These are phyloP conservation scores for Homalodisca vitripennis DNA, from an alignment of 1,140 invertebrate genomes.

Conservation along the genomic window DNA sequence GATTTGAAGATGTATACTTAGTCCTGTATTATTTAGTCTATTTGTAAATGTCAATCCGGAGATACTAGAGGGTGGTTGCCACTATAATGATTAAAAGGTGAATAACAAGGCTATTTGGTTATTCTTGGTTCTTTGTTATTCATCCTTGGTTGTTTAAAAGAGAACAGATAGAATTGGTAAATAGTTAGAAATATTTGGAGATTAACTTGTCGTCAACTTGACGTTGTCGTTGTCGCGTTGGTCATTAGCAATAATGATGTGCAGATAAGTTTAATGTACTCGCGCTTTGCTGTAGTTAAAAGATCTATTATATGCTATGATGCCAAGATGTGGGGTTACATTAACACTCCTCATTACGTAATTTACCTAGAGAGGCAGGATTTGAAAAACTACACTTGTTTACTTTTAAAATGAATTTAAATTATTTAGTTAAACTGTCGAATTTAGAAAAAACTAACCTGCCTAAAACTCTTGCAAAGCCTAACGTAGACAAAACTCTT, in stretches of 20 bases:
- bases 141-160: neutral
- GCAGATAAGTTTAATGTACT: neutral
- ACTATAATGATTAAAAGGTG: neutral
- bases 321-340: neutral
- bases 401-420: neutral
- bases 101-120: neutral
- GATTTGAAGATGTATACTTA: neutral
- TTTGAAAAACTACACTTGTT: neutral
- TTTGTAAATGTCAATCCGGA: neutral
- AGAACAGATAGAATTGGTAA: neutral
- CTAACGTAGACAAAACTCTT: neutral
- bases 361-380: neutral
- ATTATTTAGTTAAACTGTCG: neutral
- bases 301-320: neutral
- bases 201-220: neutral
- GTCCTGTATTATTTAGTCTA: neutral
- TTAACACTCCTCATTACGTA: neutral
- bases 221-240: neutral
- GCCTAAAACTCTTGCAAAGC: neutral
- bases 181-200: neutral
- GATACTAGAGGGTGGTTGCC: neutral
- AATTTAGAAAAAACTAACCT: neutral
- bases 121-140: neutral
- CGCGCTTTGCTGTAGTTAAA: neutral
- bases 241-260: neutral